A percentile compares a stretch with the other conserved stretches of the same genome.
Conservation (phyloP, 2,888 invertebrate genomes). For the Nephrocerus scutellatus region DNA sequence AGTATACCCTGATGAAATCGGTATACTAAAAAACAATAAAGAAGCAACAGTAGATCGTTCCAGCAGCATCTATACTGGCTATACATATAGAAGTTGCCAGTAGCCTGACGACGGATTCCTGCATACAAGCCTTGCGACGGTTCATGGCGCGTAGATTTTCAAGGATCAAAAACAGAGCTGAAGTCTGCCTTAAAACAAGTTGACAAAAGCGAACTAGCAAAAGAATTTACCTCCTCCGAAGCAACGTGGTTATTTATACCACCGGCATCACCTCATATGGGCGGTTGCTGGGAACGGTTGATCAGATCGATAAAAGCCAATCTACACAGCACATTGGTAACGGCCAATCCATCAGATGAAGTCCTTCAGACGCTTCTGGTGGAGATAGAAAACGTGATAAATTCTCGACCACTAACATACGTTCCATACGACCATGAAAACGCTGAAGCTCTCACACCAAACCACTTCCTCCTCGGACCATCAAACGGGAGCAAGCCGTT, state of each 20-base stretch:
- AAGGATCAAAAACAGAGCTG: constrained; percentile 17
- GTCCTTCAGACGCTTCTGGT: constrained; percentile 8
- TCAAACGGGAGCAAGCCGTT: constrained; percentile 20
- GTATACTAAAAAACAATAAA: too few species aligned
- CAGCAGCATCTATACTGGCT: too few species aligned
- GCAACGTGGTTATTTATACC: constrained; percentile 27
- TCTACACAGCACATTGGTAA: constrained; percentile 16
- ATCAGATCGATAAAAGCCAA: constrained; percentile 19
- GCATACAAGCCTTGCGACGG: too few species aligned
- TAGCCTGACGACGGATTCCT: too few species aligned
- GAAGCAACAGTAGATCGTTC: too few species aligned
- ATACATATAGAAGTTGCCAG: too few species aligned
- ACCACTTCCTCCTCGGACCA: constrained; percentile 25
- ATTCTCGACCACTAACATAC: constrained; percentile 19
- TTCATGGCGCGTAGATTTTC: constrained; percentile 21
- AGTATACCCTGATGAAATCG: too few species aligned
- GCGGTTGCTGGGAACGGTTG: constrained; percentile 19
- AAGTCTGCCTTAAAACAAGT: constrained; percentile 14
- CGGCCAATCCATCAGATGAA: constrained; percentile 23
- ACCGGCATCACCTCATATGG: constrained; percentile 23
- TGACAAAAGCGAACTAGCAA: constrained; percentile 11
- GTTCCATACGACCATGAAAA: constrained; percentile 15
- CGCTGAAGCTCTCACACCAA: constrained; percentile 26
- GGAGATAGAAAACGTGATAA: constrained; percentile 23
- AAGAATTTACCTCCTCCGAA: too few species aligned